A percentile compares a stretch with the other conserved stretches of the same genome.
phyloP scores from a whole-genome alignment of 2,888 invertebrate genomes.

The Podotricha telesiphe region DNA sequence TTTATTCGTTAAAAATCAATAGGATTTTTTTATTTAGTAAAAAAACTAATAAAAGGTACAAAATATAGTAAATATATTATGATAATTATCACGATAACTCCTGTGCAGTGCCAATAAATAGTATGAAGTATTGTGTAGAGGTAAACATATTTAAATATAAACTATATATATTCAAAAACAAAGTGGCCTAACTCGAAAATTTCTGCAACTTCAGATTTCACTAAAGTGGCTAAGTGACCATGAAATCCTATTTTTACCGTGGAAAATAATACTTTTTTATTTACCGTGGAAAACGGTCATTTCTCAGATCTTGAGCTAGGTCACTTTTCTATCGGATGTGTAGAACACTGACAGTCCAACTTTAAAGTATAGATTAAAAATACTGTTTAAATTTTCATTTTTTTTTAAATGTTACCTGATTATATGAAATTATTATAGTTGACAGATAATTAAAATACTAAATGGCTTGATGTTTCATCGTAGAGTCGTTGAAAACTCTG shows the following conservation, averaged over 20 bases:
- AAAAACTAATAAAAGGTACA: too few species aligned
- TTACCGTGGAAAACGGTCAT: too few species aligned
- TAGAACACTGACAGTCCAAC: constrained; percentile 3
- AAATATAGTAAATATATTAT: too few species aligned
- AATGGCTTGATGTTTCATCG: not conserved
- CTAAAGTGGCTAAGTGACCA: too few species aligned
- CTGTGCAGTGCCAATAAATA: too few species aligned
- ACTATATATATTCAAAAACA: not conserved
- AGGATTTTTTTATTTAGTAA: too few species aligned
- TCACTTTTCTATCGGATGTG: not conserved
- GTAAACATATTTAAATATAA: too few species aligned
- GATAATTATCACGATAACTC: too few species aligned
- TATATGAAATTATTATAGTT: not conserved
- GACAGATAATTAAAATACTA: not conserved
- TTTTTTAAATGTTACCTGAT: not conserved
- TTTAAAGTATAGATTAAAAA: constrained; percentile 1
- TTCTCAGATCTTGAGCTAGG: not conserved
- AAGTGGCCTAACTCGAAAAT: not conserved
- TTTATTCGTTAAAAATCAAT: too few species aligned
- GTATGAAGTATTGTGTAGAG: too few species aligned
- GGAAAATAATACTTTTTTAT: too few species aligned
- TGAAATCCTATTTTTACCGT: too few species aligned
- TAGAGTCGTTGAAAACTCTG: constrained; percentile 1
- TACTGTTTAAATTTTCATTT: not conserved
- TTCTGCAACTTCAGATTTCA: not conserved